Evolutionary conservation across 2,113 vertebrate species (phyloP), one percentile per base, ranked within the genome.

Genomic region (Pangasianodon gigas): DNA sequence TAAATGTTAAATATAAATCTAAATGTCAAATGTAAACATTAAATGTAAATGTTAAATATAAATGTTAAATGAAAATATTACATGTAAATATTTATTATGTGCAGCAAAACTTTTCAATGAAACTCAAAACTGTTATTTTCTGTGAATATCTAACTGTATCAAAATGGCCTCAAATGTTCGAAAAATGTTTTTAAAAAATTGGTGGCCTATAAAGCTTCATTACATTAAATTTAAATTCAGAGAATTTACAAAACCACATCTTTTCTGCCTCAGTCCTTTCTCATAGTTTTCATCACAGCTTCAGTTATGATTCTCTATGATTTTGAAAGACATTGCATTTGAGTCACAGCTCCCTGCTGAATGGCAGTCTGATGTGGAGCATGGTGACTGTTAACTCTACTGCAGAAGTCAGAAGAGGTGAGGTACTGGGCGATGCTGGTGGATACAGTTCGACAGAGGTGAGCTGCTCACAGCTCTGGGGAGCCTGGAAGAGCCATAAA

Each of bases 271-370:
- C 2, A 14, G 32, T 9, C 3, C 14, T 11, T 69, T 86, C 21
- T 29, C n/a, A 48, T 54, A 7, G n/a, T 97, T 95, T 98, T 98
- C 97, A 97, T 74, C 89, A 98, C 97, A 32, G 98, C 97, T 29
- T 98, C 97, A 0, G 98, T 99, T 95, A 98, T 98, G 88, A 97
- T 97, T 46, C 98, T 97, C 67, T 99, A 32, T 69, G 14, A 69
- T 69, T 98, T 91, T 98, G 97, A 0, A 98, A 99, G 94, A 98
- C 98, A 0, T 97, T 98, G 96, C 24, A 41, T 32, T 84, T 41
- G 0, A 69, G 32, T 37, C 18, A 37, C 46, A 13, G 79, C 14
- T 52, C 51, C 51, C 87, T 56, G 10, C 51, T 84, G 79, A n/a
- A 51, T 54, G 80, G 4, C 48, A 56, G n/a, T 58, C 46, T 56